These are phyloP conservation scores for Aulostomus chinensis DNA, from an alignment of 2,797 vertebrate genomes.

Conservation along the genomic window DNA sequence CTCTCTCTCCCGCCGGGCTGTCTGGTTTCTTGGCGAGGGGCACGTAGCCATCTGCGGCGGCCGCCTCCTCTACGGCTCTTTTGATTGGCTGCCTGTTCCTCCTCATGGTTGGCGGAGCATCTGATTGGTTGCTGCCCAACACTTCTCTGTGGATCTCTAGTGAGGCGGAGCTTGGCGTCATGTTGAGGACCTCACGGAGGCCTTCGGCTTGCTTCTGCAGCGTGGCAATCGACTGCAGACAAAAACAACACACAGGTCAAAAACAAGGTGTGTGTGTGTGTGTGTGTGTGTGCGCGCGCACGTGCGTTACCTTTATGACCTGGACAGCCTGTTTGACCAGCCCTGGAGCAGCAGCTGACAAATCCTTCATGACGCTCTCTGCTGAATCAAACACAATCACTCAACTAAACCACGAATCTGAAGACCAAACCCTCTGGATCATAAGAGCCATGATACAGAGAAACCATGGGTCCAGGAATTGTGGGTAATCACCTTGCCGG, in stretches of 20 bases:
- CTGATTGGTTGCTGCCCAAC: slow-evolving; percentile 57
- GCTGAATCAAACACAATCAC: slow-evolving; percentile 1
- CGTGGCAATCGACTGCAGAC: slow-evolving; percentile 77
- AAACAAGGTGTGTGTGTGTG: not conserved
- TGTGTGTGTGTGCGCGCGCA: not conserved
- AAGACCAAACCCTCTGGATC: too few relatives aligned
- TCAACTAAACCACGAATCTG: too few relatives aligned
- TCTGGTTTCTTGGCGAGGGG: slow-evolving; percentile 46
- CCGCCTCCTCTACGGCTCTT: slow-evolving; percentile 61
- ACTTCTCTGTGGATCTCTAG: slow-evolving; percentile 83
- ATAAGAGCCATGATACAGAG: too few relatives aligned
- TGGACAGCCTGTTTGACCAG: slow-evolving; percentile 77
- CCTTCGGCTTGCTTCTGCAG: slow-evolving; percentile 86
- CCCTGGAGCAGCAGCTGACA: slow-evolving; percentile 76
- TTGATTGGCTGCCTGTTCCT: slow-evolving; percentile 63
- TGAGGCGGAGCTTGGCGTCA: slow-evolving; percentile 66
- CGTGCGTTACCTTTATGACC: slow-evolving; percentile 85
- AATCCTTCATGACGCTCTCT: slow-evolving; percentile 77
- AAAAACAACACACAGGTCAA: not conserved
- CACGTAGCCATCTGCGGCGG: slow-evolving; percentile 68
- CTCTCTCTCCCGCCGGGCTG: fast-evolving
- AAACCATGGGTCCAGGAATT: too few relatives aligned
- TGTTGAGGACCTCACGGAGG: slow-evolving; percentile 81
- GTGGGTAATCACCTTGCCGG: slow-evolving; percentile 76
- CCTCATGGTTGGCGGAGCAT: slow-evolving; percentile 36